A percentile compares a stretch with the other conserved stretches of the same genome.
These are phyloP conservation scores for Meteorus sp. DNA, from an alignment of 1,140 invertebrate genomes.

Conservation along the genomic window DNA sequence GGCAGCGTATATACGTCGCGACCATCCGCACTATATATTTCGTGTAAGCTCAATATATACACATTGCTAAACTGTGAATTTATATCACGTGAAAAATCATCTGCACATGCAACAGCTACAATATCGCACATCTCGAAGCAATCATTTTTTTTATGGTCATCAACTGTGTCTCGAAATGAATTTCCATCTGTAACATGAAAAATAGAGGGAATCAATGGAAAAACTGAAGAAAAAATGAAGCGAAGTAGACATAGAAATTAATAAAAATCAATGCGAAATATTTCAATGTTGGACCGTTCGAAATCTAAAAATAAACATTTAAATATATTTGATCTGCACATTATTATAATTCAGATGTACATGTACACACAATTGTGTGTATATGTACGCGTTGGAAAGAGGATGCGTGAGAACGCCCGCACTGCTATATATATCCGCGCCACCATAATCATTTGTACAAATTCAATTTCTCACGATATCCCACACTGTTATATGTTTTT, in stretches of 20 bases:
- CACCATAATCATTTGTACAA: not conserved
- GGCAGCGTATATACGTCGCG: slow-evolving; percentile 39
- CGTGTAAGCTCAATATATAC: not conserved
- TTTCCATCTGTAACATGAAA: not conserved
- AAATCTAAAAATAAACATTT: not conserved
- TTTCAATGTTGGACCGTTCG: no score
- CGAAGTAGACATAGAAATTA: no score
- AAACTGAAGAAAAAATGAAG: not conserved
- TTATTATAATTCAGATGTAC: not conserved
- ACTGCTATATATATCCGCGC: not conserved
- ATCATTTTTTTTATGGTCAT: no score
- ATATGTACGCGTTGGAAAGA: not conserved
- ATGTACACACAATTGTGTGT: not conserved
- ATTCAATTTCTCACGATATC: slow-evolving; percentile 16
- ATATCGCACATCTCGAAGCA: no score
- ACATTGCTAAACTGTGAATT: no score
- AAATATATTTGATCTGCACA: not conserved
- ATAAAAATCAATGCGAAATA: no score
- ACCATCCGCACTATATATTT: not conserved
- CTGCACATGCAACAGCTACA: not conserved
- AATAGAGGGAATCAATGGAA: not conserved
- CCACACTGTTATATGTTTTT: no score
- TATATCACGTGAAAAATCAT: not conserved
- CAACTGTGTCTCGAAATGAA: slow-evolving; percentile 1
- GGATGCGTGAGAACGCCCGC: slow-evolving; percentile 18